Base-by-base conservation (phyloP, 2,113 vertebrate genomes). In the Marcusenius ussheri region DNA sequence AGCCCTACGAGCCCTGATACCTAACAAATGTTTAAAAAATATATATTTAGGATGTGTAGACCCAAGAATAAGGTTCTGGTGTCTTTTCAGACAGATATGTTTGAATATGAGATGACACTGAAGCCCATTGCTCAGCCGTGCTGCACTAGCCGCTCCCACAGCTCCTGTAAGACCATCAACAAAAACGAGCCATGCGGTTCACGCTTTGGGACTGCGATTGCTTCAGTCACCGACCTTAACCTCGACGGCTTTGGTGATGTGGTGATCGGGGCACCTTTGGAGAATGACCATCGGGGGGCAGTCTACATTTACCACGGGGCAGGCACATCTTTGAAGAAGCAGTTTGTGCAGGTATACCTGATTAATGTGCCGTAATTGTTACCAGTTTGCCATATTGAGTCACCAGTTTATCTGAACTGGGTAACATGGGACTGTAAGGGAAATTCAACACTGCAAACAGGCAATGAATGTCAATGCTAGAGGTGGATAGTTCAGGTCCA, bases 141-240 rank as follows among this genome's bases (percentile, higher is more conserved):
- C 91, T 98, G 98, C 31, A 95, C 95, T 0, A 91, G 94, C 0
- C 92, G 94, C 31, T 97, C 97, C 15, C 94, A 93, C 17, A 92
- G 93, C 56, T 97, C 92, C 74, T 97, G 97, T 93, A 94, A 93
- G 62, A 94, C 94, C 80, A 92, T 94, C 35, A 95, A 95, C 19
- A 97, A 95, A 91, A 96, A 98, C 0, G 98, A 99, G 87, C 98
- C 98, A 0, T 99, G 98, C 0, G 98, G 98, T 0, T 96, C 98
- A 0, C 97, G 98, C 2, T 99, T 99, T 0, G 98, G 98, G n/a
- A 99, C 98, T 0, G 97, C 98, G 0, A 98, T 99, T n/a, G 97
- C 98, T 10, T 96, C 97, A 0, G 96, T 99, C 15, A 95, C 94
- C 2, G 98, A 99, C 90, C 97, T 99, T 91, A 99, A 99, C 93